Evolutionary conservation across 2,888 invertebrate genomes (phyloP).

Genomic region (Synergus laeviventris): DNA sequence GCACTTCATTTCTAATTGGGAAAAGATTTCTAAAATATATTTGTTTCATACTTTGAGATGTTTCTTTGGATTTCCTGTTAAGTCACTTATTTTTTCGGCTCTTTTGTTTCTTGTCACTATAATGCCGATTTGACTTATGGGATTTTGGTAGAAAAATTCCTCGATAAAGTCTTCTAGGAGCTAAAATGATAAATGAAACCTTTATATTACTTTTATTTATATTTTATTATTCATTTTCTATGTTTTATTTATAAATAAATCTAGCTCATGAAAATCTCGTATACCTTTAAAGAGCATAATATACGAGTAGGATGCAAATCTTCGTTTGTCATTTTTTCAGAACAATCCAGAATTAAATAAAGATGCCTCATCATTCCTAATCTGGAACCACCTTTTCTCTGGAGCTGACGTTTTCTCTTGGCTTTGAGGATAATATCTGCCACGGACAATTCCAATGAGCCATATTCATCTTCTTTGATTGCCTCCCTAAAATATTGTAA

Average conservation of each 20-base stretch:
- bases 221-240: slow-evolving; percentile 1
- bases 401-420: slow-evolving; percentile 85
- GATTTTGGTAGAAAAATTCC: slow-evolving; percentile 99
- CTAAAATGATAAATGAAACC: slow-evolving; percentile 77
- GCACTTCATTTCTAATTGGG: background rate
- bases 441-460: slow-evolving; percentile 92
- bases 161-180: slow-evolving; percentile 94
- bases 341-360: slow-evolving; percentile 93
- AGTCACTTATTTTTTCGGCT: slow-evolving; percentile 93
- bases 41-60: slow-evolving; percentile 81
- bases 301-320: slow-evolving; percentile 96
- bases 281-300: slow-evolving; percentile 90
- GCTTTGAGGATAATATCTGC: slow-evolving; percentile 94
- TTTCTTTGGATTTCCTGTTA: slow-evolving; percentile 91
- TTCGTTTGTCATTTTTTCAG: slow-evolving; percentile 95
- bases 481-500: slow-evolving; percentile 84
- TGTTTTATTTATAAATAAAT: slow-evolving; percentile 25
- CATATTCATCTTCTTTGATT: slow-evolving; percentile 96
- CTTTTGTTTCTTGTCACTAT: slow-evolving; percentile 94
- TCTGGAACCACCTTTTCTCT: slow-evolving; percentile 86
- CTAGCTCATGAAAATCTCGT: slow-evolving; percentile 9
- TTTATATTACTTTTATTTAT: slow-evolving; percentile 15
- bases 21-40: slow-evolving; percentile 33
- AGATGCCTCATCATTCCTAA: slow-evolving; percentile 99
- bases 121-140: slow-evolving; percentile 97